Evolutionary conservation across 1,140 invertebrate genomes (phyloP), one percentile per base, ranked within the genome.

Genomic region (Drosophila auraria): DNA sequence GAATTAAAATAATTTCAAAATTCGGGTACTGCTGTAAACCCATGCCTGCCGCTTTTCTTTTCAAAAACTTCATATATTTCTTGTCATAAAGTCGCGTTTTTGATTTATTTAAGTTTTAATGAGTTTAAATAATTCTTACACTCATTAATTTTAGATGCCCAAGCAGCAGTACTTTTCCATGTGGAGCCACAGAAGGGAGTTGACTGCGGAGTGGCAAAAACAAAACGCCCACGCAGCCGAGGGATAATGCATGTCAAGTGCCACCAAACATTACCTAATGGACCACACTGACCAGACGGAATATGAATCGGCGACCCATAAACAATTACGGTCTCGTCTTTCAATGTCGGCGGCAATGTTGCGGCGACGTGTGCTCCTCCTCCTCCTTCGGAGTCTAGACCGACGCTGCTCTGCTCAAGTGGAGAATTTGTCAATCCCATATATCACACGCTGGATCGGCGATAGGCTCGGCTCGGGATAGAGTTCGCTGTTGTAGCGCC

Each of bases 351-450:
- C 78, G 84, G 69, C 84, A 78, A 80, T 87, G 80, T 87, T 84
- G 80, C 77, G 77, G 74, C 78, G 82, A 71, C 82, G 78, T 65
- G 72, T 61, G 72, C 68, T 56, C 57, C 50, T 56, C n/a, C 42
- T 54, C 51, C 51, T 36, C 30, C 30, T 7, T 59, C 70, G 30
- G 49, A 77, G 86, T 89, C 86, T 90, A 90, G 86, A 90, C 83
- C 77, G 33, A 42, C 42, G 77, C 61, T 63, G 38, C 57, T 59
- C 77, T 90, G 82, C 72, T 90, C 86, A 90, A 90, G 86, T 90
- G 86, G 86, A 78, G 75, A 74, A 86, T 90, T 90, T 89, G 86
- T 89, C 84, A 74, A 81, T 79, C 70, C 86, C 82, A 90, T 90
- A 90, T 91, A 91, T 90, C 87, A 90, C 71, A 59, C 78, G 53